Evolutionary conservation across 92 coral and sea anemone species (phyloP).

Genomic region (Porites rus): DNA sequence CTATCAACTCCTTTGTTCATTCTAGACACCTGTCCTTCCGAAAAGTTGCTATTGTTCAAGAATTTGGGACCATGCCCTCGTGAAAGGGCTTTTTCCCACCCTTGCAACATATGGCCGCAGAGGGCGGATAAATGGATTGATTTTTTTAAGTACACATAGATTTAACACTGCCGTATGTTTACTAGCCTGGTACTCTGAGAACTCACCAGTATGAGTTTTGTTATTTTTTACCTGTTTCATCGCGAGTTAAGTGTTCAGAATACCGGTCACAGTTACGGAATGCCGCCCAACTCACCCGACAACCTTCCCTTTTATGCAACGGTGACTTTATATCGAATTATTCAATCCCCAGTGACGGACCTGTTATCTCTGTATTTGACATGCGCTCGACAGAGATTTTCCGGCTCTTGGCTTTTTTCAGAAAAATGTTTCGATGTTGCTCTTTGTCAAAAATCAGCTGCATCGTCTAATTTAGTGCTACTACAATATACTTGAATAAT

Average conservation of each 20-base stretch:
- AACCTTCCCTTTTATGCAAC: background rate
- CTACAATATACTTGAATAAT: conserved; percentile 6
- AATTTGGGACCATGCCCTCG: conserved; percentile 36
- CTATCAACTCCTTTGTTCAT: conserved; percentile 31
- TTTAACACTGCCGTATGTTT: background rate
- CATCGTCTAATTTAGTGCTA: background rate
- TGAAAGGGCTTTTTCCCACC: conserved; percentile 38
- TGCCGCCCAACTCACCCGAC: background rate
- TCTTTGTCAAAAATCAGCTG: conserved; percentile 16
- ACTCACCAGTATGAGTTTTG: background rate
- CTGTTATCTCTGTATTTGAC: conserved; percentile 11
- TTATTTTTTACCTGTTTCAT: conserved; percentile 27
- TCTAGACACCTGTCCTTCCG: conserved; percentile 25
- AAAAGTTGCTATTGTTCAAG: conserved; percentile 36
- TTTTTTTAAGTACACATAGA: background rate
- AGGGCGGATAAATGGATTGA: background rate
- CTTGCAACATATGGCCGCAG: conserved; percentile 16
- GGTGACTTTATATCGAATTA: background rate
- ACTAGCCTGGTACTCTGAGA: conserved; percentile 10
- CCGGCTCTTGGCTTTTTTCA: background rate
- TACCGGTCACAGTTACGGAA: conserved; percentile 29
- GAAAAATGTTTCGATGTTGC: background rate
- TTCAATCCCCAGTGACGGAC: background rate
- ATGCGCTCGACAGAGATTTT: background rate
- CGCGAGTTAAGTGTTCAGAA: background rate